Evolutionary conservation across 2,113 vertebrate genomes (phyloP).

Genomic region (Hippopotamus amphibius): DNA sequence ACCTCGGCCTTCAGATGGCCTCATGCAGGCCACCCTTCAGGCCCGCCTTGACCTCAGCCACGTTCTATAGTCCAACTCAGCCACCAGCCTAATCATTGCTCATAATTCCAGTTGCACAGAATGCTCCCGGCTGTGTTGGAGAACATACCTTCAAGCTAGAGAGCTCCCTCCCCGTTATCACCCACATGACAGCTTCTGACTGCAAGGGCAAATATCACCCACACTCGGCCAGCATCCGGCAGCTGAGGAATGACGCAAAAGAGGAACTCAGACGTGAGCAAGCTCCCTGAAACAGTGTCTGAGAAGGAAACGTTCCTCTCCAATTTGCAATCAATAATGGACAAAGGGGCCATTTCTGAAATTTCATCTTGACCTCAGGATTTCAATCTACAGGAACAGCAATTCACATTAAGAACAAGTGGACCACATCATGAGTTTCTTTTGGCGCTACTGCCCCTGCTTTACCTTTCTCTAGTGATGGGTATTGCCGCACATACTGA

Average conservation of each 20-base stretch:
- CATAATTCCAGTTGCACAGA: not conserved
- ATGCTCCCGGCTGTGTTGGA: not conserved
- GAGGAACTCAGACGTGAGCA: not conserved
- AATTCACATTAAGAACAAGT: not conserved
- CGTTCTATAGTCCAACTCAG: not conserved
- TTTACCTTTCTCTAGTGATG: not conserved
- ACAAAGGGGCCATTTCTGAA: not conserved
- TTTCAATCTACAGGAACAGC: not conserved
- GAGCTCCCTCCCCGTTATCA: not conserved
- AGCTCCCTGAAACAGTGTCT: not conserved
- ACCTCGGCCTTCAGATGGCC: not conserved
- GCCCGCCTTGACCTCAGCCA: not conserved
- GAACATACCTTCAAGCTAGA: not conserved
- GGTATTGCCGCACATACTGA: not conserved
- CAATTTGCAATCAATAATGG: not conserved
- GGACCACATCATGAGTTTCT: not conserved
- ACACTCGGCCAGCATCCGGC: not conserved
- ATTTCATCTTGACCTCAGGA: not conserved
- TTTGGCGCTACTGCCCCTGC: not conserved
- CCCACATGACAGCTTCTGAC: not conserved
- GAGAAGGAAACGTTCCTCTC: not conserved
- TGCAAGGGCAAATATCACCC: fast-evolving
- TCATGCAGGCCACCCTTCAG: not conserved
- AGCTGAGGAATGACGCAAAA: not conserved
- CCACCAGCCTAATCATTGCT: not conserved